Evolutionary conservation across 2,888 invertebrate genomes (phyloP).

Genomic region (Chloroclystis v-ata): DNA sequence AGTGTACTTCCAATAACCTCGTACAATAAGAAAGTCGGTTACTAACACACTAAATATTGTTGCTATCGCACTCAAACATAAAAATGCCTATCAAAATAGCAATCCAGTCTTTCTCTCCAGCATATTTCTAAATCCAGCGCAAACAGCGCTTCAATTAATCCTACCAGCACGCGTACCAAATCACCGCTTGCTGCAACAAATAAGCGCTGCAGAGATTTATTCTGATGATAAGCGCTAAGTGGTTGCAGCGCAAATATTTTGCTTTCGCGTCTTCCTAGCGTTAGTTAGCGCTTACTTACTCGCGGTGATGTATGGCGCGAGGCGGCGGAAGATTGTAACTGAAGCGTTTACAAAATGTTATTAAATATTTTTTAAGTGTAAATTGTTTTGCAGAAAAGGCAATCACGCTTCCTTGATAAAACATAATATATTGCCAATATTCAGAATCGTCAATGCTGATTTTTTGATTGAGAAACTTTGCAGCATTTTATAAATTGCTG

Average conservation of each 20-base stretch:
- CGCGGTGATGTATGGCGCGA: conserved; percentile 37
- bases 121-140: conserved; percentile 25
- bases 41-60: too few species aligned
- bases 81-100: conserved; percentile 7
- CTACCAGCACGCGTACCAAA: conserved; percentile 36
- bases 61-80: conserved; percentile 3
- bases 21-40: too few species aligned
- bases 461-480: too few species aligned
- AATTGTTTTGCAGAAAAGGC: too few species aligned
- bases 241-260: conserved; percentile 63
- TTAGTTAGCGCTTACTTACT: conserved; percentile 65
- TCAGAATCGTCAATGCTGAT: too few species aligned
- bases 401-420: too few species aligned
- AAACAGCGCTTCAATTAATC: conserved; percentile 37
- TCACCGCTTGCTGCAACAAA: conserved; percentile 41
- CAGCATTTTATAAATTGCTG: too few species aligned
- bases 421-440: too few species aligned
- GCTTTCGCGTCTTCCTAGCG: conserved; percentile 57
- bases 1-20: too few species aligned
- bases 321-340: conserved; percentile 6
- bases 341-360: too few species aligned
- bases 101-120: too few species aligned
- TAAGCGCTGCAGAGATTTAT: conserved; percentile 49
- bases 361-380: too few species aligned
- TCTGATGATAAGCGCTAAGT: conserved; percentile 56